These are phyloP conservation scores for Microctenopoma steveboyesi DNA, from an alignment of 2,797 vertebrate species.

Conservation along the genomic window DNA sequence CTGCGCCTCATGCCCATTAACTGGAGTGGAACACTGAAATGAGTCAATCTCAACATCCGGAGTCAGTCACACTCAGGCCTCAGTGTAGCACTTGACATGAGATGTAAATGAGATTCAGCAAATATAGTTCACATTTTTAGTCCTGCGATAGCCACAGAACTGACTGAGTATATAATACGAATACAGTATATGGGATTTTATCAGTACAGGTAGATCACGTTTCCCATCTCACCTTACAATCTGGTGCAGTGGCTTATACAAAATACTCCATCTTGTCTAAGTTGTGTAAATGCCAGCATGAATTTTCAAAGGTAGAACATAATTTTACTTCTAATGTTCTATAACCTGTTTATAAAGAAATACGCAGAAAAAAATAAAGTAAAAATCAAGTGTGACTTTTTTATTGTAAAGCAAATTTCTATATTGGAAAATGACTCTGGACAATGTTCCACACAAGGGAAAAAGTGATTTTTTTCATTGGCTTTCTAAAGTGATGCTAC, in stretches of 20 bases:
- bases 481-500: constrained; percentile 44
- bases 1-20: constrained; percentile 82
- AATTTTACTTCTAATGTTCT: not conserved
- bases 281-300: too few species aligned
- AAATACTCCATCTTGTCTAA: too few species aligned
- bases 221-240: not conserved
- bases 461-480: constrained; percentile 6
- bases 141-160: not conserved
- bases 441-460: constrained; percentile 18
- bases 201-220: not conserved
- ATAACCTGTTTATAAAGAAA: constrained; percentile 4
- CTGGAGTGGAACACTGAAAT: constrained; percentile 84
- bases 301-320: constrained; percentile 5
- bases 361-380: constrained; percentile 8
- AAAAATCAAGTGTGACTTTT: constrained; percentile 24
- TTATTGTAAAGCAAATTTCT: constrained; percentile 64
- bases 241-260: too few species aligned
- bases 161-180: too few species aligned
- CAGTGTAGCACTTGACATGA: too few species aligned
- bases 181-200: not conserved
- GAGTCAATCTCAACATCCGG: constrained; percentile 33
- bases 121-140: constrained; percentile 1
- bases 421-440: constrained; percentile 17
- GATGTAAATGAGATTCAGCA: too few species aligned
- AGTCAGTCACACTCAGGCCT: constrained; percentile 3